Base-by-base conservation (phyloP, 2,888 invertebrate species). In the Tanaodytes sp. region DNA sequence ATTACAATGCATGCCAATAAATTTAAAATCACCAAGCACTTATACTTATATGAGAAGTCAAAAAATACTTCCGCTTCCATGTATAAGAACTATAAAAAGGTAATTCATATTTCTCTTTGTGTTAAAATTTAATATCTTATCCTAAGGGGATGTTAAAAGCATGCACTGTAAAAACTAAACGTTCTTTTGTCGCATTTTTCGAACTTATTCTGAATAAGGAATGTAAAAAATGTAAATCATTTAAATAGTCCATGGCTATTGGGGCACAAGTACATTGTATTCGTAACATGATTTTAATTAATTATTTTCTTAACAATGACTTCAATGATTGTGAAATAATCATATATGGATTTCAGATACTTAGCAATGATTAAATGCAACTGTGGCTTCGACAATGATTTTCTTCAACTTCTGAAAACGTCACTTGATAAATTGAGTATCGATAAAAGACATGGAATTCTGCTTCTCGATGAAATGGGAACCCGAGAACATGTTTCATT, bases 281-380 rank as follows among this genome's bases (percentile, higher is more conserved):
- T n/a, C n/a, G n/a, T n/a, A n/a, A n/a, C n/a, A n/a, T n/a, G n/a
- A n/a, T n/a, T n/a, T n/a, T n/a, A n/a, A n/a, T n/a, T n/a, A n/a
- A n/a, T n/a, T n/a, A n/a, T n/a, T 16, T 39, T 39, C 16, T n/a
- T n/a, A 39, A 3, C 16, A 39, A 39, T 39, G 5, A 39, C 5
- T 15, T 4, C 14, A 39, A 39, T 39, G 2, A 15, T 39, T 39
- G 14, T n/a, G 5, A 16, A 12, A 14, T 43, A n/a, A n/a, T n/a
- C n/a, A n/a, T n/a, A n/a, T n/a, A n/a, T n/a, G n/a, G n/a, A n/a
- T 49, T 49, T 20, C 14, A 51, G 51, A 14, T 51, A 51, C 15
- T 51, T 51, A 9, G 5, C 6, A 8, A 51, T 20, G 39, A 51
- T 39, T 12, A 51, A 51, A 36, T 27, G 23, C 1, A 51, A 51